A percentile compares a stretch with the other conserved stretches of the same genome.
These are phyloP conservation scores for Cyanoderma ruficeps DNA, from an alignment of 2,113 vertebrate species.

Conservation along the genomic window DNA sequence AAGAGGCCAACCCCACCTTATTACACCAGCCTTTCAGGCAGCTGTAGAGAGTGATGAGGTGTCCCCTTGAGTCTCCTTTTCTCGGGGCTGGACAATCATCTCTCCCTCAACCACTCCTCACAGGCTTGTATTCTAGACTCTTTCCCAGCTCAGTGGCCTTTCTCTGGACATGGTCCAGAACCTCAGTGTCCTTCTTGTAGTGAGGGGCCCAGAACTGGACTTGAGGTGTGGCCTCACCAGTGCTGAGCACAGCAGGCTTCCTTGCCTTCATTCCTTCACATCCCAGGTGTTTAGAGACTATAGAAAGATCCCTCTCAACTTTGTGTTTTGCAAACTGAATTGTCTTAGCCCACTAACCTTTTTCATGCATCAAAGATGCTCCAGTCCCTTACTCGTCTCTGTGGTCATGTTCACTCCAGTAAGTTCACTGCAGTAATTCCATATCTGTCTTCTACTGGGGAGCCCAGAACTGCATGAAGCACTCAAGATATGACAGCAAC, in stretches of 20 bases:
- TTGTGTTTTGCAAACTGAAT: background rate
- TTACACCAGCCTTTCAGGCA: background rate
- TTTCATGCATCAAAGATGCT: background rate
- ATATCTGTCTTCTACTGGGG: background rate
- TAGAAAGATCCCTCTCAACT: background rate
- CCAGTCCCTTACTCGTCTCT: background rate
- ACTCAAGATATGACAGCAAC: background rate
- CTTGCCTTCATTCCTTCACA: background rate
- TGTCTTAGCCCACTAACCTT: background rate
- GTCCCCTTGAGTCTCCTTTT: background rate
- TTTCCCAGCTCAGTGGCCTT: background rate
- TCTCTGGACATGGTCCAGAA: accelerated
- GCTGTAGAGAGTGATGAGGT: background rate
- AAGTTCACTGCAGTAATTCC: background rate
- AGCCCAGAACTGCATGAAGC: background rate
- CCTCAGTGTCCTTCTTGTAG: background rate
- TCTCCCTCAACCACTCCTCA: background rate
- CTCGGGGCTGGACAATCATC: background rate
- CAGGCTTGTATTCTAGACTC: background rate
- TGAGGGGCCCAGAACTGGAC: background rate
- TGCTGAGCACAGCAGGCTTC: background rate
- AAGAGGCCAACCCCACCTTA: accelerated
- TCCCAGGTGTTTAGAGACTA: background rate
- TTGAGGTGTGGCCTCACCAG: background rate
- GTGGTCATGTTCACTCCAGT: background rate